These are phyloP conservation scores for Parotocinclus haroldoi DNA, from an alignment of 2,797 vertebrate species.

Conservation along the genomic window DNA sequence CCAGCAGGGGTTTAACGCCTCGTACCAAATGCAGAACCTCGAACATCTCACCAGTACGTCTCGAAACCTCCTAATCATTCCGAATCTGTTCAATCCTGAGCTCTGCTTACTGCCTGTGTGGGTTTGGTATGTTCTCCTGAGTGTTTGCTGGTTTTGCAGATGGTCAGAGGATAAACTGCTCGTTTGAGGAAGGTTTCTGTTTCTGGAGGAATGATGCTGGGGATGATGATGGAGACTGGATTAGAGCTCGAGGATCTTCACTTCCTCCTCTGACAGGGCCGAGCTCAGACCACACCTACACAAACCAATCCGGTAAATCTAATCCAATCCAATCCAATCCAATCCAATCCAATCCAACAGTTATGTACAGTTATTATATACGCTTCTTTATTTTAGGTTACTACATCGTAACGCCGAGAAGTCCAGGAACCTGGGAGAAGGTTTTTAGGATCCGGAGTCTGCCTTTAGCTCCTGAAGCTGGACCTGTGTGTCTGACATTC, in stretches of 20 bases:
- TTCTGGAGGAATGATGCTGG: too few relatives aligned
- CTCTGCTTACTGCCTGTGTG: too few relatives aligned
- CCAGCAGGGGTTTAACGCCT: constrained; percentile 75
- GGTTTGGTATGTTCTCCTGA: too few relatives aligned
- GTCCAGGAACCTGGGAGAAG: constrained; percentile 54
- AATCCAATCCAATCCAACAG: too few relatives aligned
- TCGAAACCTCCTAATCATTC: background rate
- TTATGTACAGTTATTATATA: too few relatives aligned
- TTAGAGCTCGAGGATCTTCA: constrained; percentile 61
- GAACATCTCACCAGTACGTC: constrained; percentile 73
- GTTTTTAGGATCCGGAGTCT: constrained; percentile 76
- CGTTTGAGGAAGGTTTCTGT: constrained; percentile 81
- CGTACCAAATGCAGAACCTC: constrained; percentile 66
- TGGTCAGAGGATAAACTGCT: constrained; percentile 75
- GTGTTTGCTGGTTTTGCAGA: constrained; percentile 54
- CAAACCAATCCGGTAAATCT: constrained; percentile 76
- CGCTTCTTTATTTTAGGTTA: constrained; percentile 69
- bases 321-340: background rate
- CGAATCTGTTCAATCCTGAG: too few relatives aligned
- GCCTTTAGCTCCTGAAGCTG: constrained; percentile 58
- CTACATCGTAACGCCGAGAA: constrained; percentile 79
- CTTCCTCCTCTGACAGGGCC: constrained; percentile 77
- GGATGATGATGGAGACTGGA: constrained; percentile 73
- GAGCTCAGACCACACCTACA: constrained; percentile 81
- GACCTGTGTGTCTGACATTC: constrained; percentile 79